These are phyloP conservation scores for Beaufortia kweichowensis DNA, from an alignment of 2,113 vertebrate species.

Conservation along the genomic window DNA sequence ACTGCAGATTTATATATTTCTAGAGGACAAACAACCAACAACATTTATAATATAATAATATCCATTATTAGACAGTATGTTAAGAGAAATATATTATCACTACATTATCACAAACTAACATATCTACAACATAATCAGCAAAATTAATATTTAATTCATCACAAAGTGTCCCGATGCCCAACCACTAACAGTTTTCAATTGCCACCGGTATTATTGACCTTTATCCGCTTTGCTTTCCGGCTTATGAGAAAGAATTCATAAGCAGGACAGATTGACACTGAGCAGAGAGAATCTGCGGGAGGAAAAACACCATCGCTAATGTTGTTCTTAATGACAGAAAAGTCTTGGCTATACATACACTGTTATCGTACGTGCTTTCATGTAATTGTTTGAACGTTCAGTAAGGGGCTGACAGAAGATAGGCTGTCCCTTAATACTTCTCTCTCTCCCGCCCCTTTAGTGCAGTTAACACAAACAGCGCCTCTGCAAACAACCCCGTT, in stretches of 20 bases:
- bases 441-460: slow-evolving; percentile 40
- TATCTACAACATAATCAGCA: slow-evolving; percentile 11
- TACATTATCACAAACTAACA: slow-evolving; percentile 27
- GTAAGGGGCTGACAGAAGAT: slow-evolving; percentile 47
- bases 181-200: slow-evolving; percentile 62
- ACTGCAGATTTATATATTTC: neutral
- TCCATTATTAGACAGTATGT: neutral
- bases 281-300: slow-evolving; percentile 30
- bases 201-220: slow-evolving; percentile 72
- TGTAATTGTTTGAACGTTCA: slow-evolving; percentile 58
- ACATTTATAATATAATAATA: neutral
- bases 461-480: slow-evolving; percentile 52
- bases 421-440: slow-evolving; percentile 52
- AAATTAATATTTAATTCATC: slow-evolving; percentile 42
- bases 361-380: slow-evolving; percentile 51
- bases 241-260: slow-evolving; percentile 58
- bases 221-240: slow-evolving; percentile 72
- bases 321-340: slow-evolving; percentile 67
- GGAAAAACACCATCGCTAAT: slow-evolving; percentile 46
- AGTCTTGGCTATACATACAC: slow-evolving; percentile 56
- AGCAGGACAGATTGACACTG: slow-evolving; percentile 47
- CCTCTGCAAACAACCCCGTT: slow-evolving; percentile 66
- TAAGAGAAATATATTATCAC: neutral
- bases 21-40: neutral
- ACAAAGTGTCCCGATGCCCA: slow-evolving; percentile 21